These are phyloP conservation scores for Anarrhichthys ocellatus DNA, from an alignment of 2,113 vertebrate genomes.

Conservation along the genomic window DNA sequence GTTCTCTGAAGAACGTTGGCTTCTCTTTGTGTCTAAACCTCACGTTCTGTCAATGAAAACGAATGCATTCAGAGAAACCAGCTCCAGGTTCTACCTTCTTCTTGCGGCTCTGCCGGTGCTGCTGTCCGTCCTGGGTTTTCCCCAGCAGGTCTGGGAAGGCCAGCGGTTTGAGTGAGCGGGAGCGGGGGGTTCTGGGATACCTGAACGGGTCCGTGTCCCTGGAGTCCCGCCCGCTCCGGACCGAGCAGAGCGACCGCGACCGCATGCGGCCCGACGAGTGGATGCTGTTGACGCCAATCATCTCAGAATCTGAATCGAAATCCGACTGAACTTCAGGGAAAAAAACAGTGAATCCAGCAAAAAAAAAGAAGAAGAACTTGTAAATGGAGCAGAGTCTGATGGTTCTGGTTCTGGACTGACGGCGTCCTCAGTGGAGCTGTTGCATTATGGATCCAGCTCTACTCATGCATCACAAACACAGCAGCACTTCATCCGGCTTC, in stretches of 20 bases:
- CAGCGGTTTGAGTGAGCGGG: conserved; percentile 93
- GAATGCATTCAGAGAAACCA: too few relatives aligned
- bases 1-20: too few relatives aligned
- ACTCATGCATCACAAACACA: conserved; percentile 56
- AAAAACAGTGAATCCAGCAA: not conserved
- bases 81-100: conserved; percentile 83
- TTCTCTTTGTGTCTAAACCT: too few relatives aligned
- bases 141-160: conserved; percentile 95
- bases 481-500: conserved; percentile 11
- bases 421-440: conserved; percentile 36
- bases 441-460: conserved; percentile 71
- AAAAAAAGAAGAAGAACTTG: too few relatives aligned
- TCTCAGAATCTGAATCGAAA: conserved; percentile 41
- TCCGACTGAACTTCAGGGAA: not conserved
- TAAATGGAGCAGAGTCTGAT: too few relatives aligned
- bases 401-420: not conserved
- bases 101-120: conserved; percentile 89
- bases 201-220: conserved; percentile 90
- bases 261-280: conserved; percentile 91
- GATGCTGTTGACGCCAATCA: conserved; percentile 97
- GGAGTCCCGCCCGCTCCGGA: conserved; percentile 91
- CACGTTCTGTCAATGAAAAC: not conserved
- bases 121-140: conserved; percentile 83
- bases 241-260: conserved; percentile 93
- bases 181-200: conserved; percentile 92